Conservation (phyloP, 2,113 vertebrate species). For the Nanorana parkeri region DNA sequence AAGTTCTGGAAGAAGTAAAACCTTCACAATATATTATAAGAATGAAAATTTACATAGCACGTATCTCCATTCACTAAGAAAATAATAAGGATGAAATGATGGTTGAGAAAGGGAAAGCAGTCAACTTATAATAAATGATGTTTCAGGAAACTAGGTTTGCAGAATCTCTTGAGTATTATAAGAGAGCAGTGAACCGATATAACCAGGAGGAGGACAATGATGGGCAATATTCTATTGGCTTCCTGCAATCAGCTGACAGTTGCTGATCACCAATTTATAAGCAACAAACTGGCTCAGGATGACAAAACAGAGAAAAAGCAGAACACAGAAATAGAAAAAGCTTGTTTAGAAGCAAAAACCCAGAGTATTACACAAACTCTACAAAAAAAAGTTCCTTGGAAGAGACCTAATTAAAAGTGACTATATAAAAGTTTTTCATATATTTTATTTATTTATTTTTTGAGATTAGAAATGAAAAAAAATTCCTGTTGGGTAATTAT, state of each 20-base stretch:
- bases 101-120: not conserved
- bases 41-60: not conserved
- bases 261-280: too few species aligned
- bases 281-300: too few species aligned
- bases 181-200: not conserved
- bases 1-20: constrained; percentile 16
- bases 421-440: too few species aligned
- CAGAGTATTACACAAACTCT: too few species aligned
- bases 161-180: not conserved
- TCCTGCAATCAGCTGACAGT: not conserved
- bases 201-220: not conserved
- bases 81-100: constrained; percentile 6
- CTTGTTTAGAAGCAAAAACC: too few species aligned
- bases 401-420: too few species aligned
- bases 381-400: too few species aligned
- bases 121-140: not conserved
- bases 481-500: too few species aligned
- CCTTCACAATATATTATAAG: not conserved
- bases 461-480: too few species aligned
- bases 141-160: not conserved
- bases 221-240: not conserved
- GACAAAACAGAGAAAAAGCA: too few species aligned
- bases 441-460: too few species aligned
- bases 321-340: too few species aligned
- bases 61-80: not conserved